phyloP scores from a whole-genome alignment of 2,113 vertebrate genomes.

The Actinemys pallida region DNA sequence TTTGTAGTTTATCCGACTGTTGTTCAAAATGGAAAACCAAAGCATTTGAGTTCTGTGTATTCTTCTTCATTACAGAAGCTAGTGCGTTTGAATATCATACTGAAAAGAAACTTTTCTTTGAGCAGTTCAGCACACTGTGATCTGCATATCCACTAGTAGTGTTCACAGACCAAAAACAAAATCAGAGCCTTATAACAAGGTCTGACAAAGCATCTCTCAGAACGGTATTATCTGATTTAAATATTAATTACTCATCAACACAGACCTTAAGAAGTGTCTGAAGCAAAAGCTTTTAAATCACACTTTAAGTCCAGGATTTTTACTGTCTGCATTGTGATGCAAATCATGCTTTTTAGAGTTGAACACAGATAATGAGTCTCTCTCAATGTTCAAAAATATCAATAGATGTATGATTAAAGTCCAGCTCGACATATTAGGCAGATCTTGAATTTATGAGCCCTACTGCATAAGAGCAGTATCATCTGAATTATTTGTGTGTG shows the following conservation, averaged over 20 bases:
- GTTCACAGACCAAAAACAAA: not conserved
- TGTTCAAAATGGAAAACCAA: not conserved
- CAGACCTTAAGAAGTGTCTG: not conserved
- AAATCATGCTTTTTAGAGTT: not conserved
- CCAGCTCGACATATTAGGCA: not conserved
- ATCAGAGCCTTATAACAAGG: slow-evolving; percentile 30
- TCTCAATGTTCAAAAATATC: not conserved
- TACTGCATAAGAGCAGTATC: not conserved
- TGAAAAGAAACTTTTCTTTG: slow-evolving; percentile 30
- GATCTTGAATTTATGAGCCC: not conserved
- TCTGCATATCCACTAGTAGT: not conserved
- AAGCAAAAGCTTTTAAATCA: slow-evolving; percentile 48
- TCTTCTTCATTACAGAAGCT: slow-evolving; percentile 45
- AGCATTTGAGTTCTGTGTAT: slow-evolving; percentile 26
- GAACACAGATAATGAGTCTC: not conserved
- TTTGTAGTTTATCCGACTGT: slow-evolving; percentile 18
- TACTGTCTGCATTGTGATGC: not conserved
- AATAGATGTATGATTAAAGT: not conserved
- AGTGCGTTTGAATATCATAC: not conserved
- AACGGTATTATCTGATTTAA: slow-evolving; percentile 43
- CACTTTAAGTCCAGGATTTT: slow-evolving; percentile 23
- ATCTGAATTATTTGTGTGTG: not conserved
- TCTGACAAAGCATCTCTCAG: slow-evolving; percentile 35
- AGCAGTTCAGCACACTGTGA: not conserved
- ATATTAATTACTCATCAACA: slow-evolving; percentile 61